Percentiles rank a stretch among this genome's conserved stretches.
phyloP scores from a whole-genome alignment of 2,113 vertebrate genomes.

The Octodon degus region DNA sequence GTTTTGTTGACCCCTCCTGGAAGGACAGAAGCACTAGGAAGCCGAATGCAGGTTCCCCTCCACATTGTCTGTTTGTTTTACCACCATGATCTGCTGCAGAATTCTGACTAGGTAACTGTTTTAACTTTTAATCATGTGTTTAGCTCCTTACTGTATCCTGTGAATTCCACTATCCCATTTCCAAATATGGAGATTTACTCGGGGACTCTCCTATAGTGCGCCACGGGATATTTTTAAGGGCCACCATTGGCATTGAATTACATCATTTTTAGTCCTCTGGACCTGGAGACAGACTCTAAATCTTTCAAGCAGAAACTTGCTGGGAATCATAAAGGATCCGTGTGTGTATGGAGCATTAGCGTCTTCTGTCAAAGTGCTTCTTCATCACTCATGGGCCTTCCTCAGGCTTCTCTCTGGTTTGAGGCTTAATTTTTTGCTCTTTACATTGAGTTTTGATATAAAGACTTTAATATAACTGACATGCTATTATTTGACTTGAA shows the following conservation, averaged over 20 bases:
- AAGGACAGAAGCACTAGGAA: not conserved
- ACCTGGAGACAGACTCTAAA: not conserved
- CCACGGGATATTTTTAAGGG: not conserved
- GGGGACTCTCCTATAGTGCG: not conserved
- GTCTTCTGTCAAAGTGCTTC: not conserved
- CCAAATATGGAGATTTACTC: not conserved
- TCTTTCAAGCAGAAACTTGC: not conserved
- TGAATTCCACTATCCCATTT: not conserved
- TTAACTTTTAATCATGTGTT: not conserved
- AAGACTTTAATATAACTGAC: not conserved
- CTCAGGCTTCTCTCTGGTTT: not conserved
- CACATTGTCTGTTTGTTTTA: not conserved
- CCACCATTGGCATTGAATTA: not conserved
- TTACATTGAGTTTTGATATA: not conserved
- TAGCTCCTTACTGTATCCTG: fast-evolving
- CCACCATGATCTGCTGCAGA: not conserved
- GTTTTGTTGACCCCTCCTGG: not conserved
- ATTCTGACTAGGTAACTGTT: not conserved
- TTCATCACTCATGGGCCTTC: not conserved
- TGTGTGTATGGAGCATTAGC: not conserved
- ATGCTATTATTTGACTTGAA: not conserved
- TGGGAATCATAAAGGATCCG: not conserved
- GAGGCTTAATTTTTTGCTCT: not conserved
- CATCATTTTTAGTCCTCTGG: not conserved
- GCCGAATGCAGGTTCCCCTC: not conserved